Conservation (phyloP, 2,113 vertebrate species). For the Bettongia penicillata region DNA sequence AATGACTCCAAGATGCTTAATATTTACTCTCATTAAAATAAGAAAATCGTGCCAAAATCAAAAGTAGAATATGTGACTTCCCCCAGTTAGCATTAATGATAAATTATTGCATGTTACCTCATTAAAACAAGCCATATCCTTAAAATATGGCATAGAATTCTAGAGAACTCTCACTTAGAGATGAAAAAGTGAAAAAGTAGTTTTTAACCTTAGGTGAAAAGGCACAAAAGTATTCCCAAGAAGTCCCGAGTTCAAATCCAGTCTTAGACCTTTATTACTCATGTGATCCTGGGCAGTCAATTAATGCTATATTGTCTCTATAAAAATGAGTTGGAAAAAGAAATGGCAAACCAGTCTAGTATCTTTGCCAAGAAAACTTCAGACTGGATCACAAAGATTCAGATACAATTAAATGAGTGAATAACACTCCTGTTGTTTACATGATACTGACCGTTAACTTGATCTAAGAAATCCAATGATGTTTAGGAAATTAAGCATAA, state of each 20-base stretch:
- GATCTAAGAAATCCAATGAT: neutral
- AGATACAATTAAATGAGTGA: neutral
- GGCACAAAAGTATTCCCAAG: neutral
- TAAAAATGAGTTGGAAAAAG: neutral
- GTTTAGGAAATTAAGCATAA: neutral
- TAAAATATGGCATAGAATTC: neutral
- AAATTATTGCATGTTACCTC: slow-evolving; percentile 17
- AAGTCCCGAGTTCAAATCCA: neutral
- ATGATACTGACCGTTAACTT: neutral
- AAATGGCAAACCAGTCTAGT: neutral
- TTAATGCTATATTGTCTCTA: neutral
- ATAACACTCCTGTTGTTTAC: neutral
- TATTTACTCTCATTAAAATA: slow-evolving; percentile 26
- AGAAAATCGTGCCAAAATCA: neutral
- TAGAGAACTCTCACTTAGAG: slow-evolving; percentile 20
- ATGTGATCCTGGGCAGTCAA: neutral
- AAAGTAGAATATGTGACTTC: neutral
- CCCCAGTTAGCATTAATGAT: slow-evolving; percentile 41
- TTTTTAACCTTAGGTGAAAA: neutral
- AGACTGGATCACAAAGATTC: neutral
- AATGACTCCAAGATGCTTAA: slow-evolving; percentile 1
- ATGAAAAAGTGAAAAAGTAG: slow-evolving; percentile 6
- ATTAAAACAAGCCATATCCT: slow-evolving; percentile 25
- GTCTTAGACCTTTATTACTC: neutral
- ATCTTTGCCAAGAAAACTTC: neutral